Evolutionary conservation across 2,888 invertebrate species (phyloP).

Genomic region (Eustalomyia histrio): DNA sequence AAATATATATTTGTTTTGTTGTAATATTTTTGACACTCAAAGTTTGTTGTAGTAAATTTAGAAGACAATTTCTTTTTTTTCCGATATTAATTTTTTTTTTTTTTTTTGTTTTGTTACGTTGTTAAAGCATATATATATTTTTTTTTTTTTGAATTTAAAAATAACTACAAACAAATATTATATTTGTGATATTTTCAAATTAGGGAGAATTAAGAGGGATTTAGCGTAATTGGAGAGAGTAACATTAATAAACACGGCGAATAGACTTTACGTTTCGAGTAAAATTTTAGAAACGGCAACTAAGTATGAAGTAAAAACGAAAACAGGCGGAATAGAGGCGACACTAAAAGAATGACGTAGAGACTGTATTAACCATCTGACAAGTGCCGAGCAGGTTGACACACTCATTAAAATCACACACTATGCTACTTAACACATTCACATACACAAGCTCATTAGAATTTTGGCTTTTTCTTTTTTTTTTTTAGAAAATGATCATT

Average conservation of each 20-base stretch:
- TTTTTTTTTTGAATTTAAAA: conserved; percentile 39
- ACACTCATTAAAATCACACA: conserved; percentile 45
- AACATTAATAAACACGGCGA: conserved; percentile 41
- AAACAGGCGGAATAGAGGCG: conserved; percentile 37
- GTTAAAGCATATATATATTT: conserved; percentile 38
- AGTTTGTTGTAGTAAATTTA: not conserved
- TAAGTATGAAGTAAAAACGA: conserved; percentile 1
- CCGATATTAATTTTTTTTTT: conserved; percentile 1
- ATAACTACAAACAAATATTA: conserved; percentile 56
- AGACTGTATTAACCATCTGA: conserved; percentile 53
- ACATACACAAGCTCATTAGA: not conserved
- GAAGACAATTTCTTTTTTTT: not conserved
- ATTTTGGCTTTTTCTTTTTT: conserved; percentile 6
- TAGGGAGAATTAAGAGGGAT: conserved; percentile 13
- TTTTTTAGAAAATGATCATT: conserved; percentile 1
- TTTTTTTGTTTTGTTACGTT: conserved; percentile 38
- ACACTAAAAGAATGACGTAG: conserved; percentile 42
- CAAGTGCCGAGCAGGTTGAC: conserved; percentile 64
- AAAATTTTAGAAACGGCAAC: not conserved
- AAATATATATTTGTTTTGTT: no score
- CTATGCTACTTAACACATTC: not conserved
- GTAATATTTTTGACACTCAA: conserved; percentile 30
- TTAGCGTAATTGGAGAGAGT: not conserved
- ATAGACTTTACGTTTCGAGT: conserved; percentile 26
- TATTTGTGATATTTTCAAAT: conserved; percentile 45